phyloP scores from a whole-genome alignment of 2,113 vertebrate genomes.

The Tautogolabrus adspersus region DNA sequence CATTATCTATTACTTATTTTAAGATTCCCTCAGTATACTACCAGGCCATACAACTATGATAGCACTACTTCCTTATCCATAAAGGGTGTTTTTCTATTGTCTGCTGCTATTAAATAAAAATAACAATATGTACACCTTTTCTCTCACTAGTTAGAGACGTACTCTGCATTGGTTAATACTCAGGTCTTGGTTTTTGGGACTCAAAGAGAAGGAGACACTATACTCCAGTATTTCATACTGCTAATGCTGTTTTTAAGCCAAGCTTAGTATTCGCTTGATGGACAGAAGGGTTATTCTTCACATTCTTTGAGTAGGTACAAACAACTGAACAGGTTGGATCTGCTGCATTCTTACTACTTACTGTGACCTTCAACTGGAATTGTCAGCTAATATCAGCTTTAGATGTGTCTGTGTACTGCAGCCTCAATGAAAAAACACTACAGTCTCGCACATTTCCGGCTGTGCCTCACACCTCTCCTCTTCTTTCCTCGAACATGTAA shows the following conservation, averaged over 20 bases:
- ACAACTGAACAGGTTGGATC: slow-evolving; percentile 18
- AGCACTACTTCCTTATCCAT: too few species aligned
- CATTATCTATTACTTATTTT: too few species aligned
- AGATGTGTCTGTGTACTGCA: slow-evolving; percentile 23
- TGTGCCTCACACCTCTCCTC: slow-evolving; percentile 38
- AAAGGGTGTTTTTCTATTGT: too few species aligned
- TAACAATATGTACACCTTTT: too few species aligned
- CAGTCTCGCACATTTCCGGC: slow-evolving; percentile 37
- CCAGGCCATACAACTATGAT: too few species aligned
- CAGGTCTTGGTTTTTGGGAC: too few species aligned
- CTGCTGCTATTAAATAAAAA: too few species aligned
- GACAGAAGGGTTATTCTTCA: neutral
- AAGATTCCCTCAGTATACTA: too few species aligned
- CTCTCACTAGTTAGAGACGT: too few species aligned
- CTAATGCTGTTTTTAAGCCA: neutral
- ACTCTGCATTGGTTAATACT: too few species aligned
- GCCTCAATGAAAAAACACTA: neutral
- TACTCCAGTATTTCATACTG: neutral
- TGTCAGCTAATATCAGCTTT: slow-evolving; percentile 40
- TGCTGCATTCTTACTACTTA: neutral
- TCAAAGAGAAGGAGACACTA: too few species aligned
- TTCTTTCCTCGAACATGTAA: neutral
- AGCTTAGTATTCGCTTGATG: neutral
- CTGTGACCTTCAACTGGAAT: slow-evolving; percentile 20
- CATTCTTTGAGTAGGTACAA: slow-evolving; percentile 1